phyloP scores from a whole-genome alignment of 2,888 invertebrate species.

The Pseudococcus jackbeardsleyi region DNA sequence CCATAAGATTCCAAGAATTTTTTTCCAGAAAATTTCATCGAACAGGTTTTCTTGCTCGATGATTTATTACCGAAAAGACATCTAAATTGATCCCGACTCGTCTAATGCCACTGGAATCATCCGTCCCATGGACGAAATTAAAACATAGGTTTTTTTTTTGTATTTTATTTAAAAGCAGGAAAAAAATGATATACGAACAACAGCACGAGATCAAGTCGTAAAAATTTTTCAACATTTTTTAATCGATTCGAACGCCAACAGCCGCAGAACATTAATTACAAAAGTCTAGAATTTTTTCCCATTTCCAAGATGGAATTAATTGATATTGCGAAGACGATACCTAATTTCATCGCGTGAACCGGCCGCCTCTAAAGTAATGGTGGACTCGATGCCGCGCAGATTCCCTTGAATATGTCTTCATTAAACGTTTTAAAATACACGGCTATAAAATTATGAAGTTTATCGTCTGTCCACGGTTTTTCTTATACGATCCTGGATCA shows the following conservation, averaged over 20 bases:
- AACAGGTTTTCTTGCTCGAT: too few relatives aligned
- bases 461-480: conserved; percentile 61
- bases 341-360: conserved; percentile 42
- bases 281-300: conserved; percentile 39
- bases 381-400: conserved; percentile 34
- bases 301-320: conserved; percentile 51
- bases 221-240: conserved; percentile 52
- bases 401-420: conserved; percentile 60
- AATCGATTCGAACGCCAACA: conserved; percentile 48
- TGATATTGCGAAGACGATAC: conserved; percentile 61
- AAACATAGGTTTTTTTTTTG: conserved; percentile 1
- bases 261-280: conserved; percentile 45
- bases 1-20: too few relatives aligned
- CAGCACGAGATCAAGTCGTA: conserved; percentile 46
- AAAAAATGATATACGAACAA: background rate
- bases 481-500: background rate
- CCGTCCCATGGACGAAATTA: background rate
- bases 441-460: conserved; percentile 63
- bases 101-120: background rate
- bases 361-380: background rate
- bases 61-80: too few relatives aligned
- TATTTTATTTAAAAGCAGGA: conserved; percentile 11
- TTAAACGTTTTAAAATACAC: conserved; percentile 60
- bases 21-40: too few relatives aligned
- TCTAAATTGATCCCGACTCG: too few relatives aligned